phyloP scores from a whole-genome alignment of 2,113 vertebrate species.

The Rutilus rutilus region DNA sequence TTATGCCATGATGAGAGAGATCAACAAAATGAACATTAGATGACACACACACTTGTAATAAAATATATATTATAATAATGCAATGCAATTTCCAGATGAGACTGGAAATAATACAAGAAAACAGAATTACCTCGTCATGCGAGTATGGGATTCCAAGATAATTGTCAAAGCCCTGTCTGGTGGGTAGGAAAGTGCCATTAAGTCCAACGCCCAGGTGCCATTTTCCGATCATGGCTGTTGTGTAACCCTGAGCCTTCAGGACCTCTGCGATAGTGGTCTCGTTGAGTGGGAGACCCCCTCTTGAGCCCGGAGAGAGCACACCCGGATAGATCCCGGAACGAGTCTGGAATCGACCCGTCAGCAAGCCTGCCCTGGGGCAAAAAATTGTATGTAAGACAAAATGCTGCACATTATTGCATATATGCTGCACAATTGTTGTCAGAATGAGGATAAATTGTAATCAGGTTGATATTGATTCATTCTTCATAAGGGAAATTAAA shows the following conservation, averaged over 20 bases:
- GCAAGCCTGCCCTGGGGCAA: constrained; percentile 80
- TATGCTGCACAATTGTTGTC: neutral
- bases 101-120: neutral
- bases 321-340: constrained; percentile 90
- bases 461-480: neutral
- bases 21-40: neutral
- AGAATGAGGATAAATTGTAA: neutral
- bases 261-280: constrained; percentile 91
- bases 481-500: neutral
- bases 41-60: neutral
- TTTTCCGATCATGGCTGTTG: constrained; percentile 87
- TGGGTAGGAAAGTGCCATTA: constrained; percentile 84
- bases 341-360: constrained; percentile 88
- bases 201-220: constrained; percentile 89
- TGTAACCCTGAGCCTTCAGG: constrained; percentile 83
- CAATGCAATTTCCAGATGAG: neutral
- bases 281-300: constrained; percentile 85
- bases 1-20: neutral
- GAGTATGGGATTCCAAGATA: constrained; percentile 92
- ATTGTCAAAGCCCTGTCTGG: constrained; percentile 86
- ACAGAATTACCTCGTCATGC: constrained; percentile 86
- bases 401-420: neutral
- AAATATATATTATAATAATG: neutral
- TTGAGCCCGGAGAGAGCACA: constrained; percentile 84
- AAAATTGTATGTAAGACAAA: neutral